Evolutionary conservation across 2,888 invertebrate species (phyloP), one percentile per base, ranked within the genome.

Genomic region (Eristalinus aeneus): DNA sequence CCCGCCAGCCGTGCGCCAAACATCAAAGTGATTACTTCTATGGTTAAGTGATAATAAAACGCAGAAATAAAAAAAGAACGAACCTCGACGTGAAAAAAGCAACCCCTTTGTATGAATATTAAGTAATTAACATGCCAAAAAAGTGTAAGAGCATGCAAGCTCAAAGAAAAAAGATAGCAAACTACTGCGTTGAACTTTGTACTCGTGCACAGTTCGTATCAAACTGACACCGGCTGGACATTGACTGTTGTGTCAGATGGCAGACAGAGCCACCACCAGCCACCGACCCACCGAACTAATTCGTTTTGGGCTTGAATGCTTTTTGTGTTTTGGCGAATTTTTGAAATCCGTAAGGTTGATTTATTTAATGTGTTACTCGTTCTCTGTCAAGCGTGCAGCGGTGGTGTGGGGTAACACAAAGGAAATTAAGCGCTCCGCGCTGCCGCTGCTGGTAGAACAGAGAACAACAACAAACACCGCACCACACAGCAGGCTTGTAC

Each of bases 101-200:
- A 73, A 86, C 86, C 86, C 86, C 82, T 86, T 82, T 73, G 72
- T 73, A 54, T 82, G 82, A 82, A 82, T 82, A 82, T 86, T 74
- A 78, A 86, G 82, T 82, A 82, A 86, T 82, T 82, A 82, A 82
- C 69, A 78, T 69, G 22, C 72, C 34, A 76, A 73, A 81, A 84
- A 65, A 60, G 20, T 60, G n/a, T 56, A 60, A 68, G 54, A 58
- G 58, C 16, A 58, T 23, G 53, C 22, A 11, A 31, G 63, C n/a
- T 31, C n/a, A 58, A 67, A 27, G 27, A 5, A 73, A 61, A 61
- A 65, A 67, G 46, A 46, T 32, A 46, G 53, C 39, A 61, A 32
- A 64, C 31, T 31, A 31, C 31, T 34, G 11, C 27, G n/a, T 71
- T 85, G 56, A 68, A 85, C 80, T 80, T 85, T 75, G 76, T 31